Evolutionary conservation across 2,113 vertebrate genomes (phyloP), one percentile per base, ranked within the genome.

Genomic region (Balaenoptera acutorostrata): DNA sequence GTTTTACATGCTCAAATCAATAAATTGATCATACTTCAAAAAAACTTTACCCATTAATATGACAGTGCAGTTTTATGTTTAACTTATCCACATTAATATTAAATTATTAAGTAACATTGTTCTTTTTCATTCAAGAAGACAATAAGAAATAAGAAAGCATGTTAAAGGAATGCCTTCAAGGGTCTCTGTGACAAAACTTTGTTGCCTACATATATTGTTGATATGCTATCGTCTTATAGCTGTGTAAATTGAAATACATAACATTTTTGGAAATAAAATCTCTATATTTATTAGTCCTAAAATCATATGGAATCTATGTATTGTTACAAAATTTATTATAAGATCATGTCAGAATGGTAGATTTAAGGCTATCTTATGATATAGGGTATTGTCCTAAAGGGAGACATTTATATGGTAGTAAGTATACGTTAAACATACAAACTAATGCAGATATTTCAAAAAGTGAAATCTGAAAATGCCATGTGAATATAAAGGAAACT

Each of bases 1-100:
- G 92, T 98, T 93, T 96, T 97, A 96, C 84, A 85, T 95, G 85
- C 96, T 98, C 93, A 89, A 97, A 98, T 98, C 98, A 97, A 98
- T 98, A 98, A 89, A 98, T 97, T 98, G 97, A 98, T 96, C 95
- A 96, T 84, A 74, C 78, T 95, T 41, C 20, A 96, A 90, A 96
- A 97, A 96, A 83, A 93, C 49, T 95, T 98, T 93, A 95, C 89
- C 88, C 94, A 97, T 98, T 97, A 98, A 96, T 98, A 98, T 97
- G 96, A 98, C 95, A 98, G 97, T 97, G 78, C 29, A 98, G 9
- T 33, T 98, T 98, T 97, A 63, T 78, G 18, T 96, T 98, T 97
- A 96, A 97, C 94, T 98, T 95, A 90, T 95, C 29, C 25, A 89
- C 97, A 96, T 95, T 97, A 96, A 97, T 98, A 97, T 91, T 94